A percentile compares a stretch with the other conserved stretches of the same genome.
These are phyloP conservation scores for Chromobotia macracanthus DNA, from an alignment of 2,797 vertebrate species.

Conservation along the genomic window DNA sequence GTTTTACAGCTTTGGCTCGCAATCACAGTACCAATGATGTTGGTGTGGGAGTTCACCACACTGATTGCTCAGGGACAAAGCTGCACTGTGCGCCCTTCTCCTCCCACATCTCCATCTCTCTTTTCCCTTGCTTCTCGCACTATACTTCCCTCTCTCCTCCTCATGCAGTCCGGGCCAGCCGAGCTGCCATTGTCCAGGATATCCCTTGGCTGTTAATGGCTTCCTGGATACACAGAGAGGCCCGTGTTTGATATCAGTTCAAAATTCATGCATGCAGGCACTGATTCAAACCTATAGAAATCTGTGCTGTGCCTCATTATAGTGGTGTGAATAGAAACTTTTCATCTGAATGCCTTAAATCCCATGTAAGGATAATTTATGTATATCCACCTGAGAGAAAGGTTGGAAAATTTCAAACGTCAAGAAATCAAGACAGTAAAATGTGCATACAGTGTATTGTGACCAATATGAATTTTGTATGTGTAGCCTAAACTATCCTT, in stretches of 20 bases:
- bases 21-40: constrained; percentile 18
- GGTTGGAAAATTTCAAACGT: no score
- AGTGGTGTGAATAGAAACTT: neutral
- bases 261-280: constrained; percentile 58
- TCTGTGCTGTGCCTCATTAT: constrained; percentile 45
- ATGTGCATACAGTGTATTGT: neutral
- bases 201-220: constrained; percentile 99
- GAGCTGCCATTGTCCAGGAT: constrained; percentile 88
- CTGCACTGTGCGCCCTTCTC: constrained; percentile 24
- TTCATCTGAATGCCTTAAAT: constrained; percentile 24
- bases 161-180: constrained; percentile 70
- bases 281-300: constrained; percentile 19
- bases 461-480: neutral
- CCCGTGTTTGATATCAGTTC: constrained; percentile 47
- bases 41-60: constrained; percentile 55
- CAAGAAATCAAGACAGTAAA: neutral
- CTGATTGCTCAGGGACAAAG: constrained; percentile 51
- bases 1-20: constrained; percentile 51
- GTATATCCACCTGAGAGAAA: neutral
- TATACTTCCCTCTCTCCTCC: constrained; percentile 64
- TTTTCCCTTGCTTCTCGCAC: constrained; percentile 56
- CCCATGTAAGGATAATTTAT: constrained; percentile 1
- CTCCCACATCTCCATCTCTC: constrained; percentile 64
- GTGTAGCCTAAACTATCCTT: no score
- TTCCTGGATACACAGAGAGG: constrained; percentile 82